Evolutionary conservation across 2,888 invertebrate species (phyloP), one percentile per base, ranked within the genome.

Genomic region (Ectropis crepuscularia): DNA sequence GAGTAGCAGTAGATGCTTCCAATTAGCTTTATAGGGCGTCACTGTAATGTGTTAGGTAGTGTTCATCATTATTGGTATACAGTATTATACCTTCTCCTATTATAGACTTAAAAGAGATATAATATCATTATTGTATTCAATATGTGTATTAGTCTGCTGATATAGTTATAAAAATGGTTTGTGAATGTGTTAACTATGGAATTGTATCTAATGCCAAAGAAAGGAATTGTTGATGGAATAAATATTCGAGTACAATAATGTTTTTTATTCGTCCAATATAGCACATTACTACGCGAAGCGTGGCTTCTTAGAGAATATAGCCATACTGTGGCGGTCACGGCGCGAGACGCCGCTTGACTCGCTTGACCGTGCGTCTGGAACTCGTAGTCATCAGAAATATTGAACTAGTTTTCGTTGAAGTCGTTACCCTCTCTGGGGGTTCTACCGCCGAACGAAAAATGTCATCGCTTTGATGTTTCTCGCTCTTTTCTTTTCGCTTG

Each of bases 21-120:
- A 86, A 75, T 71, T 10, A 86, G 86, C 84, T 84, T 85, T 87
- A 87, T 78, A 80, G 80, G 37, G 77, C 71, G 75, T 78, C 77
- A 68, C 72, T 65, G 65, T 66, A 71, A 69, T 67, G 53, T 50
- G 69, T 73, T 74, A 70, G 69, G 72, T 74, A 70, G 51, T 41
- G 41, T 37, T 16, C 9, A 46, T 78, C 75, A 72, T 53, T 46
- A 60, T 43, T 51, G 63, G 70, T 89, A 84, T 89, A 89, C 89
- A 84, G 86, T 89, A 89, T 89, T 88, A 84, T 77, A 86, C 86
- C 86, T 82, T 82, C 77, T 87, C 87, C 87, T 80, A 53, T 53
- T 60, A 55, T 63, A 53, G 57, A 55, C 58, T 6, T 65, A 2
- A 28, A 57, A 64, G 53, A n/a, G 58, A 65, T 67, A 65, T 67